These are phyloP conservation scores for Danaus melanippus DNA, from an alignment of 1,140 invertebrate species.

Conservation along the genomic window DNA sequence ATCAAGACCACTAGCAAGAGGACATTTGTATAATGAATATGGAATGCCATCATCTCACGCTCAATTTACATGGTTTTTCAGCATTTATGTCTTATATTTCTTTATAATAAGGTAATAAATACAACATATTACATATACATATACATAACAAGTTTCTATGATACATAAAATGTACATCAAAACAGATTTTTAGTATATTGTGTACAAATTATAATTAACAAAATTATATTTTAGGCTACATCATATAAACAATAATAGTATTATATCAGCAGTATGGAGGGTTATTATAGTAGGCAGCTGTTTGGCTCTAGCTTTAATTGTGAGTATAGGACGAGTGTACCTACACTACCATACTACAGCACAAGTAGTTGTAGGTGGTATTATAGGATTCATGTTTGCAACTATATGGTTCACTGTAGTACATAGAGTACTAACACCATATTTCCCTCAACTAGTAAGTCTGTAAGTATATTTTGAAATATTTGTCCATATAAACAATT, in stretches of 20 bases:
- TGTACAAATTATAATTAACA: too few species aligned
- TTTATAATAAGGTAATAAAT: constrained; percentile 84
- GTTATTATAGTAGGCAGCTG: constrained; percentile 77
- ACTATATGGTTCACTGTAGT: constrained; percentile 85
- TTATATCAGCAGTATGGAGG: constrained; percentile 83
- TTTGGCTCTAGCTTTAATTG: constrained; percentile 74
- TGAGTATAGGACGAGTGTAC: constrained; percentile 84
- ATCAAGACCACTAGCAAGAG: constrained; percentile 80
- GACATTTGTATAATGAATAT: constrained; percentile 86
- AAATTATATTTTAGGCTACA: constrained; percentile 76
- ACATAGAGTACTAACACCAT: constrained; percentile 85
- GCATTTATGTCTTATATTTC: constrained; percentile 88
- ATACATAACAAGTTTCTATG: too few species aligned
- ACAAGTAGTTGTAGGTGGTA: constrained; percentile 86
- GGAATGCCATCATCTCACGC: constrained; percentile 96
- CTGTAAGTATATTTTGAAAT: constrained; percentile 77
- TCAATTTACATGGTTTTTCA: constrained; percentile 95
- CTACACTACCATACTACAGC: constrained; percentile 88
- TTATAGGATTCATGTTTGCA: constrained; percentile 80
- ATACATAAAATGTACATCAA: too few species aligned
- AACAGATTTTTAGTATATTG: too few species aligned
- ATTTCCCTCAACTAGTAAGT: constrained; percentile 88
- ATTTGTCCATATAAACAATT: too few species aligned
- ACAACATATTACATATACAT: constrained; percentile 10
- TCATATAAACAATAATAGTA: constrained; percentile 83